Percentiles rank a stretch among this genome's conserved stretches.
phyloP scores from a whole-genome alignment of 2,888 invertebrate species.

The Spisula subtruncata region DNA sequence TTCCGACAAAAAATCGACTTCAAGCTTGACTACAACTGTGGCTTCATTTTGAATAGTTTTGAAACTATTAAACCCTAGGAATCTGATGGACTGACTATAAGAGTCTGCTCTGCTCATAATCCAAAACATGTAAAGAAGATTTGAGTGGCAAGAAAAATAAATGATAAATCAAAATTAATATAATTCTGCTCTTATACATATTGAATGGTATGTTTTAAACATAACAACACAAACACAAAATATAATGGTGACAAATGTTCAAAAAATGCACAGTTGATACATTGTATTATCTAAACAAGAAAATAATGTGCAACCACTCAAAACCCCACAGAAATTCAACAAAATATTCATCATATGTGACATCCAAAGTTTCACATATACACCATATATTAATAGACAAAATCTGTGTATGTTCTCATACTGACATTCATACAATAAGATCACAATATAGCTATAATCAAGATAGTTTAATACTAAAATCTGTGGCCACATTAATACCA shows the following conservation, averaged over 20 bases:
- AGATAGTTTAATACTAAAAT: conserved; percentile 91
- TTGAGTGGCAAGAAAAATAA: too few relatives aligned
- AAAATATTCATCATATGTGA: neutral
- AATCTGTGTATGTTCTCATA: neutral
- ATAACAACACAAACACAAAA: neutral
- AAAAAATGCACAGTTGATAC: neutral
- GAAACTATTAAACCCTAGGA: too few relatives aligned
- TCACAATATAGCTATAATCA: conserved; percentile 42
- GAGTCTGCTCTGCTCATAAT: too few relatives aligned
- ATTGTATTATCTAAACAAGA: neutral
- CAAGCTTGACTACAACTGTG: too few relatives aligned
- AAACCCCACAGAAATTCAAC: neutral
- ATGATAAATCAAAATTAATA: too few relatives aligned
- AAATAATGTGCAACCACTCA: neutral
- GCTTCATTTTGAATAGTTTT: too few relatives aligned
- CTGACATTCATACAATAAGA: neutral
- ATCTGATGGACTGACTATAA: too few relatives aligned
- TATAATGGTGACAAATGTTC: neutral
- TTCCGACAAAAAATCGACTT: too few relatives aligned
- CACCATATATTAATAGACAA: neutral
- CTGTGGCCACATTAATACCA: conserved; percentile 93
- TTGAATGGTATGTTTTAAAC: neutral
- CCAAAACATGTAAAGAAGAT: too few relatives aligned
- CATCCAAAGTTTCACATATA: neutral
- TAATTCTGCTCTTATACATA: too few relatives aligned